These are phyloP conservation scores for Ispidina picta DNA, from an alignment of 2,797 vertebrate genomes.

Conservation along the genomic window DNA sequence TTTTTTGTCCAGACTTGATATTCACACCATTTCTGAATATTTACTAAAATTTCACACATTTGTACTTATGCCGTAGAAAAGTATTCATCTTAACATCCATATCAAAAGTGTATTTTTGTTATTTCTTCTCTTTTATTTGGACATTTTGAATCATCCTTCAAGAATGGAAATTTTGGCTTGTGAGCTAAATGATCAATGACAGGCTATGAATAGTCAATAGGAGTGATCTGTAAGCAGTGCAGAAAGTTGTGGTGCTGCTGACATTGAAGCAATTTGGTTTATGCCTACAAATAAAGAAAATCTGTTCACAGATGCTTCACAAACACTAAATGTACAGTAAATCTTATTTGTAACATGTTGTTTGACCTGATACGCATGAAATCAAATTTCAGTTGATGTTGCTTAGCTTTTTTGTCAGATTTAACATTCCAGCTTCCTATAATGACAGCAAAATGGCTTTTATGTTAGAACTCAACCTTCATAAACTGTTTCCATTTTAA, in stretches of 20 bases:
- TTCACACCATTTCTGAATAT: background rate
- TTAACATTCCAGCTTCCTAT: background rate
- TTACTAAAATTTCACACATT: background rate
- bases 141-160: background rate
- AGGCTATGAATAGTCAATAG: background rate
- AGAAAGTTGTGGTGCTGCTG: background rate
- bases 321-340: background rate
- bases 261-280: background rate
- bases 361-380: background rate
- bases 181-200: background rate
- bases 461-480: background rate
- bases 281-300: background rate
- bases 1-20: background rate
- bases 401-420: background rate
- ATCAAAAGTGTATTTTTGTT: background rate
- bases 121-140: background rate
- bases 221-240: background rate
- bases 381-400: slow-evolving; percentile 5
- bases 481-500: background rate
- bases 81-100: background rate
- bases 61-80: background rate
- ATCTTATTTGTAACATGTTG: background rate
- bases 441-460: slow-evolving; percentile 10
- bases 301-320: background rate
- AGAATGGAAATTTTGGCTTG: background rate